phyloP scores from a whole-genome alignment of 2,797 vertebrate species.

The Myiothlypis chrysogaster region DNA sequence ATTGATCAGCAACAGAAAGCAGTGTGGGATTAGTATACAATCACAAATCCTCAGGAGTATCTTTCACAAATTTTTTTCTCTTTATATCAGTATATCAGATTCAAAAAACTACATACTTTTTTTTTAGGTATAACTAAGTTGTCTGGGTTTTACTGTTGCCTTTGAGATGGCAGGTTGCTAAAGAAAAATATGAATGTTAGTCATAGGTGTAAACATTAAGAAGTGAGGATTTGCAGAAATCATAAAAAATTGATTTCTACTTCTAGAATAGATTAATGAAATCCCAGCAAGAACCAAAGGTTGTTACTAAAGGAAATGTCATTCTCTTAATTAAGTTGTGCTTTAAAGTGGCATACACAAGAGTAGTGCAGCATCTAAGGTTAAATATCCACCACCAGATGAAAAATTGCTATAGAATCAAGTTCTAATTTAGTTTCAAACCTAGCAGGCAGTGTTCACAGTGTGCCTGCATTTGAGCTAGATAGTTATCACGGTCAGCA shows the following conservation, averaged over 20 bases:
- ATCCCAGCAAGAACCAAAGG: neutral
- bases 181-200: neutral
- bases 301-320: neutral
- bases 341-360: neutral
- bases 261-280: neutral
- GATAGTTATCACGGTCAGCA: neutral
- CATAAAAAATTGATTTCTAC: neutral
- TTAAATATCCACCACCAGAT: neutral
- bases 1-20: neutral
- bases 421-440: neutral
- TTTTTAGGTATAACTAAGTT: neutral
- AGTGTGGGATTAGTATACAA: neutral
- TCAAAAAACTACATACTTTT: neutral
- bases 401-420: neutral
- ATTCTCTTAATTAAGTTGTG: neutral
- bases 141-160: neutral
- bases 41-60: neutral
- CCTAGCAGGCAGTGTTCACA: neutral
- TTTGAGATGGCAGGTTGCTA: neutral
- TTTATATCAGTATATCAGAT: neutral
- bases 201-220: neutral
- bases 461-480: neutral
- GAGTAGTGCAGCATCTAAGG: neutral
- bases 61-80: neutral
- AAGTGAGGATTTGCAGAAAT: neutral